Percentiles rank a stretch among this genome's conserved stretches.
Conservation (phyloP, 2,797 vertebrate genomes). For the Helicolenus hilgendorfi region DNA sequence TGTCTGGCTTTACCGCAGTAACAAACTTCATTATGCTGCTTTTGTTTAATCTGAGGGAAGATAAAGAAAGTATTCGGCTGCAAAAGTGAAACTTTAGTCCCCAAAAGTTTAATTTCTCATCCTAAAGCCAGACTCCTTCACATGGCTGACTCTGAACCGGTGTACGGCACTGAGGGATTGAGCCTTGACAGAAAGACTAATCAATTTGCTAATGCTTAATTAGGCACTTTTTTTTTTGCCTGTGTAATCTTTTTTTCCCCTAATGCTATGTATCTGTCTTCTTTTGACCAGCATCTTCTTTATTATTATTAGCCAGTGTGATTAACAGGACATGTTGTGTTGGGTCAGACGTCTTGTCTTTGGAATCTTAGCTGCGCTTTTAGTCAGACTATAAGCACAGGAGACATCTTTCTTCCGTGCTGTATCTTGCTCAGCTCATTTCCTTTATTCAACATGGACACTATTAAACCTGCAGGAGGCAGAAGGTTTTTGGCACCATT, state of each 20-base stretch:
- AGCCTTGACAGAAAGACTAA: constrained; percentile 56
- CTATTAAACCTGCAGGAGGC: not conserved
- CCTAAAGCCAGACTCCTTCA: constrained; percentile 21
- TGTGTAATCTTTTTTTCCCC: constrained; percentile 11
- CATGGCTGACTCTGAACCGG: constrained; percentile 27
- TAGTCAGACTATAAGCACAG: constrained; percentile 40
- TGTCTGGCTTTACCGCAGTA: constrained; percentile 44
- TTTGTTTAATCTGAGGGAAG: constrained; percentile 30
- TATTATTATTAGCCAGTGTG: constrained; percentile 60
- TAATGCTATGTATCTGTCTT: constrained; percentile 56
- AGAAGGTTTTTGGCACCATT: no score
- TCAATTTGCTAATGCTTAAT: constrained; percentile 75
- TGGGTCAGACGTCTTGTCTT: constrained; percentile 58
- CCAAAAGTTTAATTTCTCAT: constrained; percentile 1
- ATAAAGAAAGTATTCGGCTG: not conserved
- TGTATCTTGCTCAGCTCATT: constrained; percentile 75
- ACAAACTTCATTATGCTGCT: constrained; percentile 49
- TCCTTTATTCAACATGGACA: constrained; percentile 43
- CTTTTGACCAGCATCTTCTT: constrained; percentile 48
- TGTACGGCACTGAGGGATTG: constrained; percentile 31
- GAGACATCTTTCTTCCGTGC: constrained; percentile 59
- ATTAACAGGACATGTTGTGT: constrained; percentile 70
- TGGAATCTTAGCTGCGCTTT: constrained; percentile 57
- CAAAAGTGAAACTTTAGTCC: constrained; percentile 25
- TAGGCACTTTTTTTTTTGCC: constrained; percentile 61